These are phyloP conservation scores for Cryptocheilus praepositus DNA, from an alignment of 2,888 invertebrate genomes.

Conservation along the genomic window DNA sequence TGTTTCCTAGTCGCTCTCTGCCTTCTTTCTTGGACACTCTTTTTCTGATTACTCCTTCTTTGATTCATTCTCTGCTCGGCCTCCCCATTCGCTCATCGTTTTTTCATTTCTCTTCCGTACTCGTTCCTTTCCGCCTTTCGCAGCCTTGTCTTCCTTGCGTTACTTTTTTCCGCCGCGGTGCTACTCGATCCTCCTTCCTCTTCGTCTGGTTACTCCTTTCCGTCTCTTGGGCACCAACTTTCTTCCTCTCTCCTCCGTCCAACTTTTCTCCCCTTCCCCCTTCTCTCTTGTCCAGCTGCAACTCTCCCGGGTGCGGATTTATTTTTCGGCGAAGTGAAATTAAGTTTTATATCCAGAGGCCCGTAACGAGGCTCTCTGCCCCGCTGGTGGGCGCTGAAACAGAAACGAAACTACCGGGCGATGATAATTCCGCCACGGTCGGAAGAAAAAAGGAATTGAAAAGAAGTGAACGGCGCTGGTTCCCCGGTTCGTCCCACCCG, in stretches of 20 bases:
- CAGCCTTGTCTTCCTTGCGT: too few species aligned
- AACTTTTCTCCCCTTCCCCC: too few species aligned
- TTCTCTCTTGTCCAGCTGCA: conserved; percentile 6
- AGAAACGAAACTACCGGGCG: conserved; percentile 44
- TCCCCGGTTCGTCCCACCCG: conserved; percentile 14
- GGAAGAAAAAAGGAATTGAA: conserved; percentile 8
- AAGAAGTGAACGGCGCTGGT: conserved; percentile 30
- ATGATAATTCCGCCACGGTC: conserved; percentile 38
- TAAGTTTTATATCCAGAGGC: conserved; percentile 60
- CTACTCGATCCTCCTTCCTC: too few species aligned
- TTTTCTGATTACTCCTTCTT: too few species aligned
- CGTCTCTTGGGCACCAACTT: conserved; percentile 18
- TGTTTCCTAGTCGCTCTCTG: too few species aligned
- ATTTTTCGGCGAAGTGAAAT: conserved; percentile 61
- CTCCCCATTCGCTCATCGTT: background rate
- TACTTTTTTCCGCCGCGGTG: too few species aligned
- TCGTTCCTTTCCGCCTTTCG: conserved; percentile 13
- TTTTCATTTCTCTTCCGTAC: background rate
- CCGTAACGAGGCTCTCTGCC: conserved; percentile 47
- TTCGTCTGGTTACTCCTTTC: conserved; percentile 9
- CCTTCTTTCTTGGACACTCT: too few species aligned
- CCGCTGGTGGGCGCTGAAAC: conserved; percentile 42
- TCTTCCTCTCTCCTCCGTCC: too few species aligned
- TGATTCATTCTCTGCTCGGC: too few species aligned
- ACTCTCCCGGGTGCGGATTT: conserved; percentile 40